These are phyloP conservation scores for Pectinophora gossypiella DNA, from an alignment of 1,140 invertebrate species.

Conservation along the genomic window DNA sequence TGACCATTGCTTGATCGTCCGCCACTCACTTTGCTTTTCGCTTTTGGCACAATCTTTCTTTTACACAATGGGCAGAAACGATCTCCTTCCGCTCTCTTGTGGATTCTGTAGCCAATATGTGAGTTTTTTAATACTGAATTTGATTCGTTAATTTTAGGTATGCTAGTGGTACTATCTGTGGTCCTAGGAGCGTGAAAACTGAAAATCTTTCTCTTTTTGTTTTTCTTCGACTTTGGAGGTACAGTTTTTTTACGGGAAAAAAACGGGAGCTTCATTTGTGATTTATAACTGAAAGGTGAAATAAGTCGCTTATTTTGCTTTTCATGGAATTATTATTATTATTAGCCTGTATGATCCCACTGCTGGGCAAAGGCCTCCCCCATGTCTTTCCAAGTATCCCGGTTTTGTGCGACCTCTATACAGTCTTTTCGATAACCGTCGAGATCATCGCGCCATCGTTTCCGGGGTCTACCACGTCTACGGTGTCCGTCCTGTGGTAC, in stretches of 20 bases:
- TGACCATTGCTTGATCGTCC: constrained; percentile 6
- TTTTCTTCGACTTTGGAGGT: constrained; percentile 20
- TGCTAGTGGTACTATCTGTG: neutral
- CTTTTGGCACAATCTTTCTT: neutral
- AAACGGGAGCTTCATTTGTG: constrained; percentile 37
- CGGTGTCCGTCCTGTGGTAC: no score
- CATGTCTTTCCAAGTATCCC: no score
- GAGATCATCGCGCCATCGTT: no score
- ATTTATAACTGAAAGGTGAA: constrained; percentile 25
- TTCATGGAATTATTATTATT: no score
- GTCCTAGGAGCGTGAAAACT: constrained; percentile 12
- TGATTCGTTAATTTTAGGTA: neutral
- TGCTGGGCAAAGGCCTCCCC: no score
- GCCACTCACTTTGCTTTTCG: neutral
- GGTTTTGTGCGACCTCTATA: no score
- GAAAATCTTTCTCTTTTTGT: constrained; percentile 25
- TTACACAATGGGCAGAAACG: neutral
- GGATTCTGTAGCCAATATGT: no score
- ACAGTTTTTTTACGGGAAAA: constrained; percentile 40
- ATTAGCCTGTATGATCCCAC: no score
- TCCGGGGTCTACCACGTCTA: no score
- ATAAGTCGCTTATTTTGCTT: no score
- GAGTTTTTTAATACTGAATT: neutral
- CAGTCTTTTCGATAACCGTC: no score
- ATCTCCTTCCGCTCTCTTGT: constrained; percentile 16